phyloP scores from a whole-genome alignment of 2,797 vertebrate genomes.

The Babyrousa celebensis region DNA sequence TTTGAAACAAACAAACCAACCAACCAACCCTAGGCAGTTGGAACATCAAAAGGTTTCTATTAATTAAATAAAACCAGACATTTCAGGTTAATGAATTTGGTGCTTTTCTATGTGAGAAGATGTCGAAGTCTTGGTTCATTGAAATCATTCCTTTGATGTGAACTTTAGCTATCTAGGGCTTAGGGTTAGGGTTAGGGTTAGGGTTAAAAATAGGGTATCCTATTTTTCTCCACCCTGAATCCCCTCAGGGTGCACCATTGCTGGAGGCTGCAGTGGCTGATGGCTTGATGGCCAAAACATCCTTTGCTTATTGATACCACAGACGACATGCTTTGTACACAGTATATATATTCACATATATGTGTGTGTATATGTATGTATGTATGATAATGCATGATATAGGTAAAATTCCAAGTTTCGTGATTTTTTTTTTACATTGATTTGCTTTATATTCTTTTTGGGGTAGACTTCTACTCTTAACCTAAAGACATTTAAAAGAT shows the following conservation, averaged over 20 bases:
- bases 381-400: not conserved
- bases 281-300: not conserved
- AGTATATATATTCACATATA: not conserved
- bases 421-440: not conserved
- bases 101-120: not conserved
- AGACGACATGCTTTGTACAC: not conserved
- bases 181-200: too few species aligned
- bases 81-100: not conserved
- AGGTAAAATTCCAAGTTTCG: slow-evolving; percentile 6
- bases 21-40: not conserved
- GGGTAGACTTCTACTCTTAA: not conserved
- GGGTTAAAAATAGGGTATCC: too few species aligned
- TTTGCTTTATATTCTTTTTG: slow-evolving; percentile 20
- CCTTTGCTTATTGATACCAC: not conserved
- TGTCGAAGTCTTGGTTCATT: not conserved
- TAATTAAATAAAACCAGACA: not conserved
- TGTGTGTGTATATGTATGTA: not conserved
- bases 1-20: not conserved
- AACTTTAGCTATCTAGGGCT: not conserved
- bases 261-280: not conserved
- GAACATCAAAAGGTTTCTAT: not conserved
- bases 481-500: not conserved
- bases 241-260: not conserved
- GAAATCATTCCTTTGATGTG: not conserved
- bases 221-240: not conserved